Percentiles rank a stretch among this genome's conserved stretches.
These are phyloP conservation scores for Actinia equina DNA, from an alignment of 64 coral and sea anemone genomes.

Conservation along the genomic window DNA sequence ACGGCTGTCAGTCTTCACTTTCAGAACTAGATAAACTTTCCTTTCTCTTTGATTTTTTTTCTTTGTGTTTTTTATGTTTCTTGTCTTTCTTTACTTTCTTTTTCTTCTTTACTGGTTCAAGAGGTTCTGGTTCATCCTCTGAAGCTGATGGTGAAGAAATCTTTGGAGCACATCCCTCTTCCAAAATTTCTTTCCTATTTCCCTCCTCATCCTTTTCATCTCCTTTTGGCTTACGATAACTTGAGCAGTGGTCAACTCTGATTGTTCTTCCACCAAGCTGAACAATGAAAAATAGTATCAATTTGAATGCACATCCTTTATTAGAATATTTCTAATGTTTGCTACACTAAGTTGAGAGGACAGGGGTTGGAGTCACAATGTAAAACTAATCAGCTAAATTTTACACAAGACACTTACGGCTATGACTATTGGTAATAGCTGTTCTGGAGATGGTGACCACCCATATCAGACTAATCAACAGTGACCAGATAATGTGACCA, in stretches of 20 bases:
- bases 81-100: constrained; percentile 75
- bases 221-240: constrained; percentile 76
- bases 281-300: constrained; percentile 12
- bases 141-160: constrained; percentile 64
- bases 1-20: background rate
- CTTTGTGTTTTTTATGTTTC: constrained; percentile 67
- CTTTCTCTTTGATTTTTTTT: constrained; percentile 15
- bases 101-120: constrained; percentile 70
- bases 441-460: no score
- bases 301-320: no score
- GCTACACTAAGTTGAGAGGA: no score
- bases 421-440: no score
- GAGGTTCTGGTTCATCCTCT: constrained; percentile 43
- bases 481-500: no score
- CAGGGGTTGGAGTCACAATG: background rate
- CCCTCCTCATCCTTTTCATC: constrained; percentile 95
- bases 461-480: no score
- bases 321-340: no score
- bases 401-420: no score
- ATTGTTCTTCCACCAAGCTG: constrained; percentile 98
- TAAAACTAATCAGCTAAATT: no score
- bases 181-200: constrained; percentile 80
- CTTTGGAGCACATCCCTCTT: constrained; percentile 86
- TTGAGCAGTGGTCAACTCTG: constrained; percentile 86
- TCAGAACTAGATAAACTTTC: background rate